Conservation (phyloP, 2,888 invertebrate species). For the Chironomus riparius region DNA sequence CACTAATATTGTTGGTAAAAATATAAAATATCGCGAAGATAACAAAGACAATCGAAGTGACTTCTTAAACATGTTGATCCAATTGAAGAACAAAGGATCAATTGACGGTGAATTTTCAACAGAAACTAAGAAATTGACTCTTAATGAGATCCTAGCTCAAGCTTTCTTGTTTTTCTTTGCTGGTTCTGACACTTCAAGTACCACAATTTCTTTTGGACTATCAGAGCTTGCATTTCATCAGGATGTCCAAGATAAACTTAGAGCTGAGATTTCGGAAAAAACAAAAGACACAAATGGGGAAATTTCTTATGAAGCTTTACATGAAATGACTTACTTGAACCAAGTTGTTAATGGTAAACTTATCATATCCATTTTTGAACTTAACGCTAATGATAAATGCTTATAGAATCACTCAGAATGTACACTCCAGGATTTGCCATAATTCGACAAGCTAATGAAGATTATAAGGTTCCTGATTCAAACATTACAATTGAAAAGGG, state of each 20-base stretch:
- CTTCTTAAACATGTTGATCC: constrained; percentile 26
- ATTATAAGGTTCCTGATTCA: constrained; percentile 38
- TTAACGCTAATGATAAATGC: not conserved
- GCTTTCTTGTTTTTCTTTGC: constrained; percentile 21
- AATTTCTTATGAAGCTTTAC: constrained; percentile 12
- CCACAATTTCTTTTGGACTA: constrained; percentile 17
- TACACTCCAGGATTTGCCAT: constrained; percentile 44
- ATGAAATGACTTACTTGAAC: constrained; percentile 6
- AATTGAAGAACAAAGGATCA: constrained; percentile 22
- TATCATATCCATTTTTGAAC: not conserved
- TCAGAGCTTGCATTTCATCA: not conserved
- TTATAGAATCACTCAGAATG: constrained; percentile 44
- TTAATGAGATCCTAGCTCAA: constrained; percentile 22
- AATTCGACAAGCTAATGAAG: constrained; percentile 36
- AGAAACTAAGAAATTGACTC: not conserved
- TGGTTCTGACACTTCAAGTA: constrained; percentile 12
- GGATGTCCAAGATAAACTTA: constrained; percentile 19
- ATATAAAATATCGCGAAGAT: constrained; percentile 14
- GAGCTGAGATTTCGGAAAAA: constrained; percentile 1
- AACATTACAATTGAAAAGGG: constrained; percentile 43
- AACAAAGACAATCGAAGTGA: constrained; percentile 19
- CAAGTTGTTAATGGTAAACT: constrained; percentile 18
- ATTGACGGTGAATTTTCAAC: constrained; percentile 15
- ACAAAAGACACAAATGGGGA: not conserved
- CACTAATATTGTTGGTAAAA: not conserved